These are phyloP conservation scores for Halisarca cf. caerulea DNA, from an alignment of 37 sponge, comb jelly and placozoan species.

Conservation along the genomic window DNA sequence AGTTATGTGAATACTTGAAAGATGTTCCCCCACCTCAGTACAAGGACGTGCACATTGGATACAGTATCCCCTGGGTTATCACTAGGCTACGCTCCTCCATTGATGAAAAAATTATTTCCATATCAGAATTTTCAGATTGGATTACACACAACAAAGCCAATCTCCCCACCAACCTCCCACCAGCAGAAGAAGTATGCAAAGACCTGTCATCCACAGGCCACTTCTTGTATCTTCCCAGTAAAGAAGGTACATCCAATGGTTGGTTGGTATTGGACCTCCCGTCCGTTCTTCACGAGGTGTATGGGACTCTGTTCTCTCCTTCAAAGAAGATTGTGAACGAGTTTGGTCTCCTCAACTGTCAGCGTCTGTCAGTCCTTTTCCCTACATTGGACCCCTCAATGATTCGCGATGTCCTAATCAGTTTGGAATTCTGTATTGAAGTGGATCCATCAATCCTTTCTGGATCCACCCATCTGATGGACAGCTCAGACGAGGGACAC, in stretches of 20 bases:
- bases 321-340: neutral
- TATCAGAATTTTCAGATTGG: neutral
- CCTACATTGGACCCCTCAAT: neutral
- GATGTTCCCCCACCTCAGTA: neutral
- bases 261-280: conserved; percentile 10
- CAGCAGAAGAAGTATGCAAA: conserved; percentile 15
- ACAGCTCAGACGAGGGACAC: neutral
- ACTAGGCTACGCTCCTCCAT: neutral
- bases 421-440: conserved; percentile 19
- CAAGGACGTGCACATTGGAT: neutral
- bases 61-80: conserved; percentile 7
- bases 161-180: neutral
- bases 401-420: neutral
- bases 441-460: neutral
- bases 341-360: conserved; percentile 17
- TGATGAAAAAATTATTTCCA: neutral
- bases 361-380: neutral
- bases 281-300: neutral
- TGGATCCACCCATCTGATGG: neutral
- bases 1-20: neutral
- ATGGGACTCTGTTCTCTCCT: conserved; percentile 14
- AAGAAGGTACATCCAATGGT: neutral
- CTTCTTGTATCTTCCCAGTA: neutral
- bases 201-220: conserved; percentile 14
- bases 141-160: neutral